Conservation (phyloP, 2,797 vertebrate genomes). For the Vultur gryphus region DNA sequence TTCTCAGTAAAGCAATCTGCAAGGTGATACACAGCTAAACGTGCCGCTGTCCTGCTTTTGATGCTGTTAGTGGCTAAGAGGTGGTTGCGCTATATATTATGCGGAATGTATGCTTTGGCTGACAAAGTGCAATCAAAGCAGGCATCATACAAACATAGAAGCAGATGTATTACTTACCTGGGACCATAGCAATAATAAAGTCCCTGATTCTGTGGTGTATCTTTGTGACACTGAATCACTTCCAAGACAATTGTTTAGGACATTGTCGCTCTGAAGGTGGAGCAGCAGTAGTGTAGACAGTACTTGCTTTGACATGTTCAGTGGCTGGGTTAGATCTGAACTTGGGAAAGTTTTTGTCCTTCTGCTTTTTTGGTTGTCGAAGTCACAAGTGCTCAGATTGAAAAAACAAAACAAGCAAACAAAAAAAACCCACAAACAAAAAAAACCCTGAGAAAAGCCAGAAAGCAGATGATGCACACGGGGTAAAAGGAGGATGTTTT, state of each 20-base stretch:
- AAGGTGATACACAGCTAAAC: not conserved
- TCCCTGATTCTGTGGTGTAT: not conserved
- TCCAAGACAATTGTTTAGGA: not conserved
- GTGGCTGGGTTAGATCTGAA: not conserved
- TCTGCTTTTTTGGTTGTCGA: not conserved
- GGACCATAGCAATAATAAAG: not conserved
- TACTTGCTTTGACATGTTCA: not conserved
- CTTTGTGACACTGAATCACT: not conserved
- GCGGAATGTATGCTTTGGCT: not conserved
- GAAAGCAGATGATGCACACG: not conserved
- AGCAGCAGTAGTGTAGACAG: not conserved
- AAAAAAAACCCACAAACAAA: no score
- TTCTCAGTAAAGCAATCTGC: not conserved
- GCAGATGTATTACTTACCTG: not conserved
- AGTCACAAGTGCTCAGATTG: not conserved
- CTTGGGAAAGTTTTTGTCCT: not conserved
- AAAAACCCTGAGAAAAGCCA: not conserved
- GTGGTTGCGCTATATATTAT: not conserved
- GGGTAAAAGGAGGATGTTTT: not conserved
- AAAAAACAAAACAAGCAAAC: not conserved
- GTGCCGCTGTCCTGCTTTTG: not conserved
- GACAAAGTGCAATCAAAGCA: not conserved
- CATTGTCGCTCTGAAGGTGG: accelerated
- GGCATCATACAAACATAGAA: not conserved
- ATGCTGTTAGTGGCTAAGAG: not conserved